These are phyloP conservation scores for Arnoldichthys spilopterus DNA, from an alignment of 2,797 vertebrate species.

Conservation along the genomic window DNA sequence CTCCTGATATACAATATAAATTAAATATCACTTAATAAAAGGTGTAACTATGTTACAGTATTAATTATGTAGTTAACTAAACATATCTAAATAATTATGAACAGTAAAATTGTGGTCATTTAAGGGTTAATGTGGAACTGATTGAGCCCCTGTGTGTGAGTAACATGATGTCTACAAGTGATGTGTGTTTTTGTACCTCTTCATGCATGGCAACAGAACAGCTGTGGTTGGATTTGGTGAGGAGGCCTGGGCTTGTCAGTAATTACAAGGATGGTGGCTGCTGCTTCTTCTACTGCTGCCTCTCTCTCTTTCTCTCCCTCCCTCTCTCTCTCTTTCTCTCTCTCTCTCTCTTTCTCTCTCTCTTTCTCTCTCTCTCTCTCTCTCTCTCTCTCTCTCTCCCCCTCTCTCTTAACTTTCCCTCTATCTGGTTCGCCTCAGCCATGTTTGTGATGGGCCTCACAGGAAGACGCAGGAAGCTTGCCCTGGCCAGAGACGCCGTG, in stretches of 20 bases:
- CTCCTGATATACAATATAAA: no score
- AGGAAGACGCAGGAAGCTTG: constrained; percentile 71
- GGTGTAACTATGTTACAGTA: no score
- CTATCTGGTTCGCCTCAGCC: constrained; percentile 54
- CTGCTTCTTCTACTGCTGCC: not conserved
- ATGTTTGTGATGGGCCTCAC: constrained; percentile 61
- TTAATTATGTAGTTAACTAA: no score
- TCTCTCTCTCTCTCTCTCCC: constrained; percentile 57
- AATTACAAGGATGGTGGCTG: not conserved
- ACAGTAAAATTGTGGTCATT: no score
- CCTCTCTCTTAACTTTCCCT: constrained; percentile 35
- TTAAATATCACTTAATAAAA: no score
- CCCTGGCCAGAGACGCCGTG: constrained; percentile 74
- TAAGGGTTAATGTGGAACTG: not conserved
- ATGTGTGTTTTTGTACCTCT: not conserved
- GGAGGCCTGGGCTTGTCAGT: not conserved
- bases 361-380: constrained; percentile 35
- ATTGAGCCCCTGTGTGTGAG: not conserved
- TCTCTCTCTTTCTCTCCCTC: constrained; percentile 56
- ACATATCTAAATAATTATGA: no score
- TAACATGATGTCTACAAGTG: not conserved
- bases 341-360: constrained; percentile 15
- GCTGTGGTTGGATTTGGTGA: not conserved
- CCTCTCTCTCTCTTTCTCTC: constrained; percentile 55
- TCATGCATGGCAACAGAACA: not conserved